Base-by-base conservation (phyloP, 2,113 vertebrate species). In the Mastomys coucha region DNA sequence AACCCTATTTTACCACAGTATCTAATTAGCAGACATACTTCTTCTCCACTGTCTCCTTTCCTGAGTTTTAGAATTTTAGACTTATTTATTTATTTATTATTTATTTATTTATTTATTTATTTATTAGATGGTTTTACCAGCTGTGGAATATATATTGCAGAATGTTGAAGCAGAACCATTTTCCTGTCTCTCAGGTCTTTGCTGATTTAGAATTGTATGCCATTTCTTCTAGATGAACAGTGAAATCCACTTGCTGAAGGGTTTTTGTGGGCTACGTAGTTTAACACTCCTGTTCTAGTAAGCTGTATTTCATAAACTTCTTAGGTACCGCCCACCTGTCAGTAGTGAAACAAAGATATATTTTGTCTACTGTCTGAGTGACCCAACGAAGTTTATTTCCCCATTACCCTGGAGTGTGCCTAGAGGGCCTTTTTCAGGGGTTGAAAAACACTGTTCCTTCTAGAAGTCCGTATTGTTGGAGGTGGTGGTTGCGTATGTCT, bases 21-120 rank as follows among this genome's bases (percentile, higher is more conserved):
- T 78, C 63, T 96, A 77, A 91, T 95, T 96, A 97, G 67, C 49
- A 91, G 80, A 2, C 86, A 67, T 95, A 65, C 73, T 96, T 94
- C 49, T 88, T 91, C 49, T 88, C 93, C 28, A 96, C 39, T 92
- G 36, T 39, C 51, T 76, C 24, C 39, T 95, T 56, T 42, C 77
- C 45, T n/a, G 39, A 70, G 93, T 94, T 95, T 92, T 36, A 86
- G 49, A 60, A 88, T 82, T 84, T 90, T 7, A 45, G 42, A 84
- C 26, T 60, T 1, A 78, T 87, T 60, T 5, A 20, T 9, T n/a
- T n/a, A n/a, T 17, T 45, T 26, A 3, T 67, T n/a, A n/a, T 67
- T 67, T 51, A 51, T 67, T 31, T 10, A 28, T 20, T 36, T 51
- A 81, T 60, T 4, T 53, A 2, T 67, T 33, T 5, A 33, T 22